Percentiles rank a stretch among this genome's conserved stretches.
These are phyloP conservation scores for Cryptus armator DNA, from an alignment of 2,888 invertebrate genomes.

Conservation along the genomic window DNA sequence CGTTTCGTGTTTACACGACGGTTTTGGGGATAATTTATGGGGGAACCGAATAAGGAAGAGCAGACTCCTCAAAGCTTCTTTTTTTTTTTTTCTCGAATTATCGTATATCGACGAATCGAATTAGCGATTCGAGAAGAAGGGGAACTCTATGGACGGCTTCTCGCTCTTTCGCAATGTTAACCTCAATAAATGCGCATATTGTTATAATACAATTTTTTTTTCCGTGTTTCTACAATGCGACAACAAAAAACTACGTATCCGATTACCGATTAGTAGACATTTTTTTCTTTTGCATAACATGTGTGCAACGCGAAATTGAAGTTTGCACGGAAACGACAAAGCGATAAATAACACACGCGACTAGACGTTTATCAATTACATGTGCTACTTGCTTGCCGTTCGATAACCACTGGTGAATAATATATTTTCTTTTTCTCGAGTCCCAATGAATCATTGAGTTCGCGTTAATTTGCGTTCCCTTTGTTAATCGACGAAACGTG, in stretches of 20 bases:
- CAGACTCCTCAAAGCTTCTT: background rate
- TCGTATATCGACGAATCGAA: slow-evolving; percentile 22
- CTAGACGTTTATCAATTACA: slow-evolving; percentile 11
- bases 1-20: slow-evolving; percentile 53
- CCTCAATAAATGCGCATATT: background rate
- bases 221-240: background rate
- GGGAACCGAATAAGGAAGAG: slow-evolving; percentile 16
- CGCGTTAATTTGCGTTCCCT: background rate
- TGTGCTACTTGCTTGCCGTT: slow-evolving; percentile 4
- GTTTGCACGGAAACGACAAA: background rate
- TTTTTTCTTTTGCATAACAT: slow-evolving; percentile 7
- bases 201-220: background rate
- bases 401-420: slow-evolving; percentile 26
- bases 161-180: slow-evolving; percentile 23
- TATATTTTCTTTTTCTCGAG: slow-evolving; percentile 2
- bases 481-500: background rate
- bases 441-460: slow-evolving; percentile 18
- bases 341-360: slow-evolving; percentile 24
- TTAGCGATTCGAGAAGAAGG: background rate
- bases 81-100: slow-evolving; percentile 40
- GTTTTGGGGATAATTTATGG: slow-evolving; percentile 53
- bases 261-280: slow-evolving; percentile 18
- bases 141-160: background rate
- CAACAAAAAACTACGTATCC: background rate
- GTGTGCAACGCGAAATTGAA: background rate